phyloP scores from a whole-genome alignment of 2,797 vertebrate species.

The Acanthurus tractus region DNA sequence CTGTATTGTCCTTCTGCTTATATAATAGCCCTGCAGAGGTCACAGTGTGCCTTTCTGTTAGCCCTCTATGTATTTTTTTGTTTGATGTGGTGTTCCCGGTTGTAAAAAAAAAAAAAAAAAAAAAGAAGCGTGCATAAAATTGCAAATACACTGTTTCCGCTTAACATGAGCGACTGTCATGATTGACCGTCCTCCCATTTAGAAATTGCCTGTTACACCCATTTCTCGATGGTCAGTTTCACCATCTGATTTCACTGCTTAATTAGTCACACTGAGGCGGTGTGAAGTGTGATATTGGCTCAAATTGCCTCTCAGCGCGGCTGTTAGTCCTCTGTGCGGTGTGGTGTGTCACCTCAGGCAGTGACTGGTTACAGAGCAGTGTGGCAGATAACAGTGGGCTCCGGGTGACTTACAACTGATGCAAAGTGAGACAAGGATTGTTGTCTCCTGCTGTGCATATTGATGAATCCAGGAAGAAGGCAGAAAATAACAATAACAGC shows the following conservation, averaged over 20 bases:
- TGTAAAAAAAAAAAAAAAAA: conserved; percentile 39
- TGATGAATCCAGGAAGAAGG: conserved; percentile 57
- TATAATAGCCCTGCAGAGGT: conserved; percentile 57
- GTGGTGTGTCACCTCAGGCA: conserved; percentile 73
- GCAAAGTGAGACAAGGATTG: conserved; percentile 73
- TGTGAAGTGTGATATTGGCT: conserved; percentile 79
- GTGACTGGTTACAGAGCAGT: conserved; percentile 67
- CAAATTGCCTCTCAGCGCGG: conserved; percentile 68
- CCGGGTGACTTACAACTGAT: conserved; percentile 72
- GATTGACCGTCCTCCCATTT: conserved; percentile 58
- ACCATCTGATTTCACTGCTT: conserved; percentile 76
- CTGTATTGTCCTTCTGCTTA: conserved; percentile 63
- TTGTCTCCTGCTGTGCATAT: conserved; percentile 69
- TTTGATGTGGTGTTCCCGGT: conserved; percentile 1
- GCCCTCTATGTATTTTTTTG: conserved; percentile 25
- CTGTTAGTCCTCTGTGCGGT: conserved; percentile 70
- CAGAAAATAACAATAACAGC: conserved; percentile 24
- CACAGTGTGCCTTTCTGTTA: conserved; percentile 38
- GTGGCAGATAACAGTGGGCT: conserved; percentile 77
- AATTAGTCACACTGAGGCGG: conserved; percentile 77
- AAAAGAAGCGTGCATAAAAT: not conserved
- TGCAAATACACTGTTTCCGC: not conserved
- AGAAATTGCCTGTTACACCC: conserved; percentile 61
- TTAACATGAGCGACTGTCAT: conserved; percentile 33
- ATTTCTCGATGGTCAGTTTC: conserved; percentile 73